Evolutionary conservation across 2,888 invertebrate species (phyloP).

Genomic region (Mythimna vitellina): DNA sequence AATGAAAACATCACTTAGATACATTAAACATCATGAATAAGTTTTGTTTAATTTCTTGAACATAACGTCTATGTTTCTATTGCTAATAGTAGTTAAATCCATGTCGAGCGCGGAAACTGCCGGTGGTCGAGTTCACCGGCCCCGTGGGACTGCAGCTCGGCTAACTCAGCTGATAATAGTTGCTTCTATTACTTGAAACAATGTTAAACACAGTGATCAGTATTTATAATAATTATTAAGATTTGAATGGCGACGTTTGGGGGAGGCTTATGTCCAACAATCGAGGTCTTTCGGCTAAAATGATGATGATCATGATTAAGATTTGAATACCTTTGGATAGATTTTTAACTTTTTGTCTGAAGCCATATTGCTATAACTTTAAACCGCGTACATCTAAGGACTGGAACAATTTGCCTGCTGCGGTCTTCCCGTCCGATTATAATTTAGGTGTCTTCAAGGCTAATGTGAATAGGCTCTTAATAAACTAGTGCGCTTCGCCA

Average conservation of each 20-base stretch:
- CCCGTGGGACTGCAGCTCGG: too few species aligned
- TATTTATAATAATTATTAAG: not conserved
- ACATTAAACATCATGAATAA: not conserved
- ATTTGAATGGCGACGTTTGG: too few species aligned
- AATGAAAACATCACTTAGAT: constrained; percentile 6
- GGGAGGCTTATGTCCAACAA: too few species aligned
- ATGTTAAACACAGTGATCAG: not conserved
- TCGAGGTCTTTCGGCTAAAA: too few species aligned
- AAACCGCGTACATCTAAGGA: too few species aligned
- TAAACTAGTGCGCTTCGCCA: too few species aligned
- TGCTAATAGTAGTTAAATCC: constrained; percentile 22
- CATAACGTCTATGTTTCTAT: constrained; percentile 8
- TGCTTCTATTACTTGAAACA: constrained; percentile 7
- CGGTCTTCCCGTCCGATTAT: too few species aligned
- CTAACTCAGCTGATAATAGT: constrained; percentile 22
- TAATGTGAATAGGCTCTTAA: too few species aligned
- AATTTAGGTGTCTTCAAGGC: too few species aligned
- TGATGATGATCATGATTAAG: too few species aligned
- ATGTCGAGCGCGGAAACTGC: constrained; percentile 1
- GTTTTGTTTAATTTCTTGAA: constrained; percentile 18
- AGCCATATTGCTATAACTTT: not conserved
- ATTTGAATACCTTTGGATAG: not conserved
- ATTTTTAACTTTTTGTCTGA: too few species aligned
- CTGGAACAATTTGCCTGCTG: too few species aligned
- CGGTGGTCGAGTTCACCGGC: not conserved